Evolutionary conservation across 35 echinoderm and acorn worm genomes (phyloP).

Genomic region (Acanthaster planci): DNA sequence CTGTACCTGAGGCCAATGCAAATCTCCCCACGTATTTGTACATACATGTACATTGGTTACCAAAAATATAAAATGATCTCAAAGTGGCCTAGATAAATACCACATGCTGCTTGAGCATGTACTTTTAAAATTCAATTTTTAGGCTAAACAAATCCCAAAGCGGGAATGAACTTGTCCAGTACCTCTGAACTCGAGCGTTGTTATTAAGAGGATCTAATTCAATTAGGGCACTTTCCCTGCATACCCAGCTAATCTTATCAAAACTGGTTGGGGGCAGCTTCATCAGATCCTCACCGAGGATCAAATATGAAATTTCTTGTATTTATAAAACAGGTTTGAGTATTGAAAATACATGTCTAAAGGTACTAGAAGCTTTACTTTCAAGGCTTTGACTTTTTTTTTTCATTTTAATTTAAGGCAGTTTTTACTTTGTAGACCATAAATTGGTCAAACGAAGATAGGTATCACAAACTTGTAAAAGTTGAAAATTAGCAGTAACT

Average conservation of each 20-base stretch:
- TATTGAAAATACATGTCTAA: background rate
- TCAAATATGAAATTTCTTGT: background rate
- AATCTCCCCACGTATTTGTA: background rate
- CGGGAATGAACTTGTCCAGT: background rate
- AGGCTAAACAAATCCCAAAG: background rate
- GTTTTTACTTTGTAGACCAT: background rate
- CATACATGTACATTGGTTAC: no score
- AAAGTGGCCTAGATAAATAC: slow-evolving; percentile 1
- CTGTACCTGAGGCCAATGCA: background rate
- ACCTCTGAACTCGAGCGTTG: slow-evolving; percentile 3
- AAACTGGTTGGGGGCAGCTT: background rate
- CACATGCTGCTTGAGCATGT: slow-evolving; percentile 13
- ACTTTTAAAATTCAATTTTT: slow-evolving; percentile 19
- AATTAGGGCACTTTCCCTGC: slow-evolving; percentile 6
- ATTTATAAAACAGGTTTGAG: background rate
- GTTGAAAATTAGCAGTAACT: no score
- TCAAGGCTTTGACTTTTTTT: background rate
- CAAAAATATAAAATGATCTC: no score
- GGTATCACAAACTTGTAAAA: no score
- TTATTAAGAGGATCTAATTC: slow-evolving; percentile 12
- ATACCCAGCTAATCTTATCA: slow-evolving; percentile 6
- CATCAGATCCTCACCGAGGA: no score
- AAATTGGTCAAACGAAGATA: no score
- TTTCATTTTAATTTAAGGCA: background rate
- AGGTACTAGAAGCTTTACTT: background rate